phyloP scores from a whole-genome alignment of 2,113 vertebrate genomes.

The Chionodraco myersi region DNA sequence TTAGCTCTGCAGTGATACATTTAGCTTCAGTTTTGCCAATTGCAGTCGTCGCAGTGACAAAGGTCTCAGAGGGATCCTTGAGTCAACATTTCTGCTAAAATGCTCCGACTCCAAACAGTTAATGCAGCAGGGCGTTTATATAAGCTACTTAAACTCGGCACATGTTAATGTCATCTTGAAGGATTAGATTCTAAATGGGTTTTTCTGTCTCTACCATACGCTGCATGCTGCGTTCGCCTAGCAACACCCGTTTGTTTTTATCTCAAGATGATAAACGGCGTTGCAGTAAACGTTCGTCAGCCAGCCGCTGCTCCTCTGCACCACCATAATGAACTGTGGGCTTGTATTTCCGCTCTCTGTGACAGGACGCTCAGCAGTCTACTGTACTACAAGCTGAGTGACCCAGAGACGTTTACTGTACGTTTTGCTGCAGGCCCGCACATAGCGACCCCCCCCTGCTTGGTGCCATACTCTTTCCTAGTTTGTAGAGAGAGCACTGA shows the following conservation, averaged over 20 bases:
- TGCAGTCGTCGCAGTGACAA: slow-evolving; percentile 34
- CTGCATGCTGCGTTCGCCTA: slow-evolving; percentile 68
- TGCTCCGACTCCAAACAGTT: slow-evolving; percentile 67
- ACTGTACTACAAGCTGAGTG: slow-evolving; percentile 16
- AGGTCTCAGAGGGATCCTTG: slow-evolving; percentile 52
- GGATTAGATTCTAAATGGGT: slow-evolving; percentile 83
- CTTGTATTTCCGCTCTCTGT: slow-evolving; percentile 1
- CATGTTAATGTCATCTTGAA: slow-evolving; percentile 84
- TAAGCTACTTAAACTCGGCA: slow-evolving; percentile 84
- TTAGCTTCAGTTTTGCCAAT: slow-evolving; percentile 36
- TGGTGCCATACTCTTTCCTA: background rate
- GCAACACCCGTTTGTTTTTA: slow-evolving; percentile 73
- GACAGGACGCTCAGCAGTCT: slow-evolving; percentile 16
- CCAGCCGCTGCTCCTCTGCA: slow-evolving; percentile 41
- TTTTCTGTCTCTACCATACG: slow-evolving; percentile 75
- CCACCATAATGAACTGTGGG: slow-evolving; percentile 33
- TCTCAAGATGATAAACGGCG: slow-evolving; percentile 62
- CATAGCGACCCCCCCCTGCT: slow-evolving; percentile 4
- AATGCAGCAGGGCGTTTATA: slow-evolving; percentile 72
- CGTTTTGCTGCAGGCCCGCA: background rate
- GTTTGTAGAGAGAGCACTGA: slow-evolving; percentile 35
- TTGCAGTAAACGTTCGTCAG: slow-evolving; percentile 44
- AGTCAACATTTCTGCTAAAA: slow-evolving; percentile 72
- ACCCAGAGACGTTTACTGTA: slow-evolving; percentile 11
- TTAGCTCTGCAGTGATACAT: slow-evolving; percentile 29